Conservation (phyloP, 2,113 vertebrate species). For the Mesitornis unicolor region DNA sequence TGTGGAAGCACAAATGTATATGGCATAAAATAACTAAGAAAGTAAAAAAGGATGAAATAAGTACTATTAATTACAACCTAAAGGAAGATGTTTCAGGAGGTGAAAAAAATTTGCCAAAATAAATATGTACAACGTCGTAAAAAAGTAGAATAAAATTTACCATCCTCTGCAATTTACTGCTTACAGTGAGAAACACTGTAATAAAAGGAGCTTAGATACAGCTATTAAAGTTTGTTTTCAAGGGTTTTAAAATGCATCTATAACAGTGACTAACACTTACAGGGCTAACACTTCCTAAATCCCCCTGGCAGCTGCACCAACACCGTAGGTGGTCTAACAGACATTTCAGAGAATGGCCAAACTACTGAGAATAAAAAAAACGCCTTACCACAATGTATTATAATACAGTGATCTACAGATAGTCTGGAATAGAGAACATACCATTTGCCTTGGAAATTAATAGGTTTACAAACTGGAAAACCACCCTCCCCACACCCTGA, state of each 20-base stretch:
- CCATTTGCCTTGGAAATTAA: background rate
- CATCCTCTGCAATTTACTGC: background rate
- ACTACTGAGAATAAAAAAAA: background rate
- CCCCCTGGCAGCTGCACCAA: conserved; percentile 28
- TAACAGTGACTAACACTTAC: background rate
- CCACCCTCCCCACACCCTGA: background rate
- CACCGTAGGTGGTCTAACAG: conserved; percentile 74
- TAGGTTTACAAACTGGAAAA: background rate
- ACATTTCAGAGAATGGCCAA: background rate
- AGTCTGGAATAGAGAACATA: conserved; percentile 4
- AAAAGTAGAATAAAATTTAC: background rate
- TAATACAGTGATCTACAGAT: background rate
- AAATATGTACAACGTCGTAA: background rate
- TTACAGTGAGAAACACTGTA: background rate
- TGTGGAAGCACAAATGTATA: background rate
- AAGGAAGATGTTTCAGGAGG: background rate
- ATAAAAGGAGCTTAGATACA: background rate
- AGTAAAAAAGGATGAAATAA: background rate
- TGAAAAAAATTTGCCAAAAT: background rate
- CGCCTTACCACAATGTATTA: background rate
- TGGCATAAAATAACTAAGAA: background rate
- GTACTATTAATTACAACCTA: background rate
- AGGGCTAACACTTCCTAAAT: background rate
- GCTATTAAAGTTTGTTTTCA: background rate
- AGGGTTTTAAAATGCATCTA: background rate